Conservation (phyloP, 2,113 vertebrate genomes). For the Ifrita kowaldi region DNA sequence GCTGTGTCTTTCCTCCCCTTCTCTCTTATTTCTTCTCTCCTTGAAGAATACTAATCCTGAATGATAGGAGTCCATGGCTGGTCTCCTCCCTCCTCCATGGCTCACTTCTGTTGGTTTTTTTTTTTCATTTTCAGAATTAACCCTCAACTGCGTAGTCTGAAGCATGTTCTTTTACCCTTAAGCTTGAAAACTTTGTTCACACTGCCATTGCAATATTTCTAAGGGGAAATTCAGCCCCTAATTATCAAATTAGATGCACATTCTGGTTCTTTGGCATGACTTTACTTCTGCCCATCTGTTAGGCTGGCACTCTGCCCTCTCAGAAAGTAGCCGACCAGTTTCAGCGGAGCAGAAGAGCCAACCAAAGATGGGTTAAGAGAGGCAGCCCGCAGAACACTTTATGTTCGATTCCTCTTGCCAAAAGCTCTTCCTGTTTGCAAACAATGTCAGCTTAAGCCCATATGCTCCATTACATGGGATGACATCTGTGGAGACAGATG, state of each 20-base stretch:
- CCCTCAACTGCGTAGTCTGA: background rate
- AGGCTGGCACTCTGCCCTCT: conserved; percentile 37
- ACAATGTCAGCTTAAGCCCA: conserved; percentile 62
- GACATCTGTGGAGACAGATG: conserved; percentile 67
- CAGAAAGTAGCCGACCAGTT: conserved; percentile 24
- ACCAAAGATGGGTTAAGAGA: conserved; percentile 51
- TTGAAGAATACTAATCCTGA: background rate
- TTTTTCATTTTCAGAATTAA: background rate
- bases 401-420: conserved; percentile 22
- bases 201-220: background rate
- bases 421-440: conserved; percentile 64
- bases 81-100: background rate
- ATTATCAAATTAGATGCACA: conserved; percentile 65
- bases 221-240: conserved; percentile 36
- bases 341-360: conserved; percentile 42
- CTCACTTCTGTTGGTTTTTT: background rate
- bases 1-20: background rate
- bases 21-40: background rate
- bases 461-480: conserved; percentile 62
- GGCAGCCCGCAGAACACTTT: conserved; percentile 34
- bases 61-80: background rate
- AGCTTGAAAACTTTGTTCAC: background rate
- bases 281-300: conserved; percentile 51
- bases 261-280: conserved; percentile 54
- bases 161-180: background rate